Conservation (phyloP, 2,113 vertebrate genomes). For the Melanerpes aurifrons region DNA sequence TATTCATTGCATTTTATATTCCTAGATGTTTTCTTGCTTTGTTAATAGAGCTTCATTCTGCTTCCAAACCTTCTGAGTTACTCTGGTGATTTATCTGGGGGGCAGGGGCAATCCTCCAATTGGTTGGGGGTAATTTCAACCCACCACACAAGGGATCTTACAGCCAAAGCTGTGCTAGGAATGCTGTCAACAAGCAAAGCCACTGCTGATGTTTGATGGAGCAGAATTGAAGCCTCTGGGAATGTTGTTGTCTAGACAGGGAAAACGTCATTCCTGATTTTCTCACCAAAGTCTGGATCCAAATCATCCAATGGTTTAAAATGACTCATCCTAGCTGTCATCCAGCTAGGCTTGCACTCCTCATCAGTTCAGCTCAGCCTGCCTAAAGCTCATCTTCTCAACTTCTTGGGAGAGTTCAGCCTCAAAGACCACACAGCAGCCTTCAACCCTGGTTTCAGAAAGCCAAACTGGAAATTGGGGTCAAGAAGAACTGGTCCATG, state of each 20-base stretch:
- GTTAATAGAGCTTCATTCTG: too few relatives aligned
- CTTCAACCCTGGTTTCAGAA: not conserved
- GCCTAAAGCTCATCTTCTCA: not conserved
- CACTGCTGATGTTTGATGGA: accelerated
- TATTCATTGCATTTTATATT: too few relatives aligned
- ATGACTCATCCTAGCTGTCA: not conserved
- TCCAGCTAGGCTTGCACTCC: not conserved
- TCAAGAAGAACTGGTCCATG: not conserved
- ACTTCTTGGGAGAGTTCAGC: not conserved
- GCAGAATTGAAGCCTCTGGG: not conserved
- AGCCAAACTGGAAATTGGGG: not conserved
- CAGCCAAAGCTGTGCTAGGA: not conserved
- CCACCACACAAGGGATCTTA: not conserved
- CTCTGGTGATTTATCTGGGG: too few relatives aligned
- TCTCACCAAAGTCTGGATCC: accelerated
- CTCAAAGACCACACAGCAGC: not conserved
- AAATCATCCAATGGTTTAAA: not conserved
- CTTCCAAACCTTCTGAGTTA: too few relatives aligned
- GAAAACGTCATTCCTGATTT: not conserved
- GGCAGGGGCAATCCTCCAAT: too few relatives aligned
- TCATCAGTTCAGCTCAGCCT: not conserved
- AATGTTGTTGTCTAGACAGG: not conserved
- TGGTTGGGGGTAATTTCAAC: too few relatives aligned
- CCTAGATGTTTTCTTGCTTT: too few relatives aligned
- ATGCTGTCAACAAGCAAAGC: not conserved